Evolutionary conservation across 2,113 vertebrate genomes (phyloP).

Genomic region (Eleginops maclovinus): DNA sequence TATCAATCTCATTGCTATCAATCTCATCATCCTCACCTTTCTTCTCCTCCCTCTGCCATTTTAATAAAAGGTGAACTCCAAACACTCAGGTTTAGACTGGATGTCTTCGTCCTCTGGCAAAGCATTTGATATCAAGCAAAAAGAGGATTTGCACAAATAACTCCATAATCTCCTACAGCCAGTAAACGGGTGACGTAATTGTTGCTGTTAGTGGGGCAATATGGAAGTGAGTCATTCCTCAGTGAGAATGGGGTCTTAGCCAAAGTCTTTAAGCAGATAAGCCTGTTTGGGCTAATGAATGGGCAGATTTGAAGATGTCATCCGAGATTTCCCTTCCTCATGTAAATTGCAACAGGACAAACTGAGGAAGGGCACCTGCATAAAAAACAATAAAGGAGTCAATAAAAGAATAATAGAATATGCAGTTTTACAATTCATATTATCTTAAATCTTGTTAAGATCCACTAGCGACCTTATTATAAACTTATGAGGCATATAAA

Average conservation of each 20-base stretch:
- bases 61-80: constrained; percentile 36
- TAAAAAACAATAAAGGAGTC: constrained; percentile 53
- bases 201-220: constrained; percentile 77
- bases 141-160: constrained; percentile 79
- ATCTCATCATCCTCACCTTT: constrained; percentile 19
- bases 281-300: constrained; percentile 82
- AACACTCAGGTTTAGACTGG: constrained; percentile 43
- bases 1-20: constrained; percentile 53
- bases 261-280: constrained; percentile 82
- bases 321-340: constrained; percentile 63
- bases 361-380: constrained; percentile 55
- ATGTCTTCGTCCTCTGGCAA: constrained; percentile 50
- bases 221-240: constrained; percentile 81
- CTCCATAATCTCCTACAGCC: constrained; percentile 76
- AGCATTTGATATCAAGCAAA: constrained; percentile 75
- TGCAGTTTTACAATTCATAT: constrained; percentile 42
- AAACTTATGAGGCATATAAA: constrained; percentile 35
- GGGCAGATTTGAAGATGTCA: constrained; percentile 73
- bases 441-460: constrained; percentile 40
- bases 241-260: constrained; percentile 75
- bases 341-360: constrained; percentile 59
- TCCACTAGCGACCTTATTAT: constrained; percentile 41
- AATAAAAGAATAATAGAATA: constrained; percentile 51
- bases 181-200: constrained; percentile 80
- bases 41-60: constrained; percentile 20